Base-by-base conservation (phyloP, 2,888 invertebrate species). In the Agonum fuliginosum region DNA sequence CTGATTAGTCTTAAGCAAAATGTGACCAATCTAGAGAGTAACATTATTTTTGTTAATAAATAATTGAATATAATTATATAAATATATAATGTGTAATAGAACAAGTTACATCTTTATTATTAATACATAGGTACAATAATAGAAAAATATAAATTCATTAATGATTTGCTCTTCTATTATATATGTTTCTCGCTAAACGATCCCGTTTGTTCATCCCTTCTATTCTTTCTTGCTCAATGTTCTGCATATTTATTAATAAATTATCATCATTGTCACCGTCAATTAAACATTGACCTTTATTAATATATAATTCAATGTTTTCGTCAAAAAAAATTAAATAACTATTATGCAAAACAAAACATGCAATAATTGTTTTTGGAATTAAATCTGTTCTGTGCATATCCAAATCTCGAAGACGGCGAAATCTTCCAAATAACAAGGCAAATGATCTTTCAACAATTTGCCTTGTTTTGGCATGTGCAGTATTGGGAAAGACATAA, bases 381-480 rank as follows among this genome's bases (percentile, higher is more conserved):
- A 82, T 81, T 22, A 81, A 78, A 75, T 82, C 81, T n/a, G 69
- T 74, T 48, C 80, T 62, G 27, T 81, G 81, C 82, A 83, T 82
- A 67, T 82, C 81, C 6, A 83, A 27, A 72, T 74, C 82, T 67
- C 80, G 80, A 3, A 82, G 58, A 24, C 82, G 37, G 8, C 82
- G 37, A 73, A 81, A 82, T 62, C 82, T 78, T 10, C 81, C 81
- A 76, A 80, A 79, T 34, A 82, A 51, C 14, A 82, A 48, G n/a
- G 81, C 81, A 78, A 82, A 82, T 8, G 79, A 43, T 70, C 82
- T 34, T 80, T 82, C 82, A 12, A 82, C 80, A 8, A 77, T 74
- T 74, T 81, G 81, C 10, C 81, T 65, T n/a, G 79, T 81, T 79
- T 79, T 65, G 0, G 81, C 73, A 27, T 41, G 41, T 41, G 6